Conservation (phyloP, 2,888 invertebrate species). For the Argyra leucocephala region DNA sequence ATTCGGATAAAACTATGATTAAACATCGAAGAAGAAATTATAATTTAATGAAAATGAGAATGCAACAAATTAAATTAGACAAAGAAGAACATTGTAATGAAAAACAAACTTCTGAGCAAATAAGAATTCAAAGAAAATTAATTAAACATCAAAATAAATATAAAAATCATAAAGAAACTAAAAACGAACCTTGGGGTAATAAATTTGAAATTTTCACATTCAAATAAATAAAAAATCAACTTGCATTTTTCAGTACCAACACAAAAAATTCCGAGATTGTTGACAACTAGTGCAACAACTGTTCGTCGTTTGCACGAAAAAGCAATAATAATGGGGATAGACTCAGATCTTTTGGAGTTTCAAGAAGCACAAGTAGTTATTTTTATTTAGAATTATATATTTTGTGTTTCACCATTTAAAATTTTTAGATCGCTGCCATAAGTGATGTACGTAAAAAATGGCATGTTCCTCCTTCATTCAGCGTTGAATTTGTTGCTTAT, state of each 20-base stretch:
- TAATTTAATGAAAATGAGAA: constrained; percentile 70
- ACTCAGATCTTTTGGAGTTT: constrained; percentile 68
- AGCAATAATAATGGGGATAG: constrained; percentile 83
- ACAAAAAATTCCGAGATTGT: constrained; percentile 83
- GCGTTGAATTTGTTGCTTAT: constrained; percentile 89
- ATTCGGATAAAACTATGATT: constrained; percentile 83
- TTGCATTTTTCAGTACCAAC: constrained; percentile 61
- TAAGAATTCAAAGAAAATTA: constrained; percentile 70
- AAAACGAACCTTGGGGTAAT: constrained; percentile 77
- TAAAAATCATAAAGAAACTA: constrained; percentile 59
- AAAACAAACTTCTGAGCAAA: constrained; percentile 54
- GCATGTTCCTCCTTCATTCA: constrained; percentile 89
- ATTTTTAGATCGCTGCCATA: constrained; percentile 55
- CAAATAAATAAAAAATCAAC: constrained; percentile 16
- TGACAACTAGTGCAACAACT: constrained; percentile 85
- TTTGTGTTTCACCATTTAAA: background rate
- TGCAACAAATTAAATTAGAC: constrained; percentile 54
- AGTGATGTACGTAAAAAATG: constrained; percentile 85
- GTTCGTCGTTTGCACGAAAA: constrained; percentile 72
- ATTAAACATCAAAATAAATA: constrained; percentile 78
- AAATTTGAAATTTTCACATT: constrained; percentile 1
- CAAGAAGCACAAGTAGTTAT: constrained; percentile 63
- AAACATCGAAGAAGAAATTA: constrained; percentile 73
- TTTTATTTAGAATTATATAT: background rate
- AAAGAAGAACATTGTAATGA: constrained; percentile 30